These are phyloP conservation scores for Acronicta aceris DNA, from an alignment of 2,888 invertebrate genomes.

Conservation along the genomic window DNA sequence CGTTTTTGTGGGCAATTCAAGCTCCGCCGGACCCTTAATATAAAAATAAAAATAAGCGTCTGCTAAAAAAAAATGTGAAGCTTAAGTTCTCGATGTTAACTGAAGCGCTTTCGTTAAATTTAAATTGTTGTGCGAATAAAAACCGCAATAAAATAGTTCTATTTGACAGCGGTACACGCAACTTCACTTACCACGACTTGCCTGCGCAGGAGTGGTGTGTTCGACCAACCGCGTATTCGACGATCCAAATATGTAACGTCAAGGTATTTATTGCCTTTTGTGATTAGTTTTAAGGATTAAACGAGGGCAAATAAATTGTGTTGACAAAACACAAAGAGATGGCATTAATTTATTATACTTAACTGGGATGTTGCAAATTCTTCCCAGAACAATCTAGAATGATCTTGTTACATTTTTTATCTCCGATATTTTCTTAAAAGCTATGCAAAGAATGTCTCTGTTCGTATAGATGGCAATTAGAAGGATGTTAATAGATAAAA, in stretches of 20 bases:
- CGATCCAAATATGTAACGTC: slow-evolving; percentile 69
- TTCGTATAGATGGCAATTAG: slow-evolving; percentile 6
- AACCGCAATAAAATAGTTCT: slow-evolving; percentile 81
- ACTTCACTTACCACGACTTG: slow-evolving; percentile 76
- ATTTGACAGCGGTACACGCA: slow-evolving; percentile 84
- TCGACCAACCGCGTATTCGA: slow-evolving; percentile 68
- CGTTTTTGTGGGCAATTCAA: too few relatives aligned
- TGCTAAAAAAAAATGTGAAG: slow-evolving; percentile 41
- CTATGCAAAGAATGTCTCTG: slow-evolving; percentile 3
- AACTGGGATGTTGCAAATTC: neutral
- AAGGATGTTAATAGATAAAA: neutral
- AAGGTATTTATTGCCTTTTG: slow-evolving; percentile 65
- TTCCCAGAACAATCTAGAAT: slow-evolving; percentile 28
- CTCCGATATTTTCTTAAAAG: neutral
- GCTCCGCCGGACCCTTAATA: too few relatives aligned
- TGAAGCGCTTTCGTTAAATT: slow-evolving; percentile 70
- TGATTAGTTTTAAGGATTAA: slow-evolving; percentile 46
- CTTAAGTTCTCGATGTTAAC: slow-evolving; percentile 63
- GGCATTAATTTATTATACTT: slow-evolving; percentile 33
- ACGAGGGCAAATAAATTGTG: slow-evolving; percentile 38
- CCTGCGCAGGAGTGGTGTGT: slow-evolving; percentile 77
- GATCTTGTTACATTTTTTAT: neutral
- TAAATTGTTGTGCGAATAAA: slow-evolving; percentile 74
- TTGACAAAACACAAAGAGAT: slow-evolving; percentile 44
- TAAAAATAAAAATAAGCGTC: slow-evolving; percentile 38